Conservation (phyloP, 2,888 invertebrate species). For the Chouioia cunea region DNA sequence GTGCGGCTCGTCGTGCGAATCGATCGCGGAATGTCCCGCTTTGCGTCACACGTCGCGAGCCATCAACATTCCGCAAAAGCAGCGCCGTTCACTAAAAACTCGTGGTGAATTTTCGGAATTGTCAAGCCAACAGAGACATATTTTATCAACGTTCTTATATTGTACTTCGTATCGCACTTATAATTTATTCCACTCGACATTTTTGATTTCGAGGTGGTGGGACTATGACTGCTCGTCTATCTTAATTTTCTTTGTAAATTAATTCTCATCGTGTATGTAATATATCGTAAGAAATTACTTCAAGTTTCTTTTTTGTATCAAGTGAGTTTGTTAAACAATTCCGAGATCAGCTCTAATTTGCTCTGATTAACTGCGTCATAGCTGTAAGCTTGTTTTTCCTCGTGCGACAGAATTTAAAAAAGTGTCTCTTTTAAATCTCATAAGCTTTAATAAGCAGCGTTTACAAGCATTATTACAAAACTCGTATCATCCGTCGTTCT, state of each 20-base stretch:
- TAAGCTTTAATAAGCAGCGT: constrained; percentile 34
- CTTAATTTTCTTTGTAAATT: too few species aligned
- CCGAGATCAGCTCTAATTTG: too few species aligned
- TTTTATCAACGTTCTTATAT: constrained; percentile 52
- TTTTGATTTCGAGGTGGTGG: constrained; percentile 35
- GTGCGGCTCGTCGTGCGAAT: constrained; percentile 41
- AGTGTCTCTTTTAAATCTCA: constrained; percentile 26
- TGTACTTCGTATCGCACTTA: constrained; percentile 39
- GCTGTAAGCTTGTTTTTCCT: constrained; percentile 18
- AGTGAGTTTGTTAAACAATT: too few species aligned
- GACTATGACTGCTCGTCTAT: neutral
- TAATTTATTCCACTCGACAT: constrained; percentile 47
- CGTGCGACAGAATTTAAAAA: constrained; percentile 13
- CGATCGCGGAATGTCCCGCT: constrained; percentile 46
- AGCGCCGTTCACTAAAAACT: constrained; percentile 56
- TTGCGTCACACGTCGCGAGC: constrained; percentile 55
- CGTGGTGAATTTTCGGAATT: constrained; percentile 51
- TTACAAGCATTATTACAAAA: constrained; percentile 13
- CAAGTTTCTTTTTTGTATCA: too few species aligned
- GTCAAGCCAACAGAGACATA: constrained; percentile 62
- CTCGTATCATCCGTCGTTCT: neutral
- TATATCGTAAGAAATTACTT: too few species aligned
- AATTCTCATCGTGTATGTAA: too few species aligned
- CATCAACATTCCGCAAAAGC: constrained; percentile 62
- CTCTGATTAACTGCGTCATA: too few species aligned